Base-by-base conservation (phyloP, 2,113 vertebrate species). In the Craseonycteris thonglongyai region DNA sequence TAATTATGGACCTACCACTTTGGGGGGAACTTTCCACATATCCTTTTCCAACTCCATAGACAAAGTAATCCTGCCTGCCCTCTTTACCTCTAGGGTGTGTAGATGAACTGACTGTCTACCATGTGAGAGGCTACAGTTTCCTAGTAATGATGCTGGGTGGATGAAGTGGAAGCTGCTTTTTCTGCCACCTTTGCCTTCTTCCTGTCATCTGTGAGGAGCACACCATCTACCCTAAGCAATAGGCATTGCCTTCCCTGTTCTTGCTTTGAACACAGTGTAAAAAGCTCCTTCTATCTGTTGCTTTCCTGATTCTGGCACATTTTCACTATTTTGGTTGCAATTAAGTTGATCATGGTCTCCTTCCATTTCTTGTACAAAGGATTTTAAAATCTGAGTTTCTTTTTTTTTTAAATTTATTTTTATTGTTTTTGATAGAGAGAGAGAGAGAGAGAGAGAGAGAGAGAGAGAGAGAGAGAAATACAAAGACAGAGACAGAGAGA, bases 191-290 rank as follows among this genome's bases (percentile, higher is more conserved):
- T 65, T 40, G 10, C 76, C 93, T 83, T 81, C 76, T 92, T 90
- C 82, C 71, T 94, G 61, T 95, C 71, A 71, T 95, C 89, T 95
- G 76, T 90, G 63, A 61, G 47, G 82, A 76, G 35, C 4, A 1
- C 13, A 61, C 96, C 82, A 85, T 96, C 97, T 95, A 93, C 72
- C 72, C 61, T 54, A 11, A 80, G 65, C 81, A 90, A 88, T 75
- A 90, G 85, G 63, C 63, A 61, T 83, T 51, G 72, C 89, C 65
- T 90, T 90, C 28, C 56, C 59, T 88, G 42, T 88, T 83, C 69
- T 82, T 92, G 19, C 66, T 76, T 19, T 74, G 83, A 95, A 78
- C 72, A 91, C 15, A 56, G 80, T 90, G 93, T 24, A 72, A 68
- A 59, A 90, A 92, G 47, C 40, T 75, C 16, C 76, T 75, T 81